Conservation (phyloP, 2,113 vertebrate species). For the Calyptommatus sinebrachiatus region DNA sequence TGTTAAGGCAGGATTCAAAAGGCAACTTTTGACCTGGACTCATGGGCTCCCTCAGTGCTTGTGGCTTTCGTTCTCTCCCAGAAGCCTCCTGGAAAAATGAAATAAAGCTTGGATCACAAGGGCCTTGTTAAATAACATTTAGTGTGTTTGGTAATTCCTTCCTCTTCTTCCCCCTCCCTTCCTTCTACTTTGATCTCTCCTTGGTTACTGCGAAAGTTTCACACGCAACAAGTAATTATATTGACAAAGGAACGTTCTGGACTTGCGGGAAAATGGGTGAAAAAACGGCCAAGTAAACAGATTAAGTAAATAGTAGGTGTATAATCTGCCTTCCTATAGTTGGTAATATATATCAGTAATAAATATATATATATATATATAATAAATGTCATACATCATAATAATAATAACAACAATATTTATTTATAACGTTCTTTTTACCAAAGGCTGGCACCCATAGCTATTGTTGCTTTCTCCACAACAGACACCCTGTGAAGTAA, state of each 20-base stretch:
- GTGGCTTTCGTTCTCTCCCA: background rate
- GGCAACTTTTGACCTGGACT: background rate
- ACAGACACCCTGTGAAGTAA: no score
- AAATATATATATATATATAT: no score
- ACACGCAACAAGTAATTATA: background rate
- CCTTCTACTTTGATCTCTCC: background rate
- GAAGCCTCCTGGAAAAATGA: background rate
- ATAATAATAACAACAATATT: no score
- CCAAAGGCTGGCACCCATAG: no score
- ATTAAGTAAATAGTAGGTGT: background rate
- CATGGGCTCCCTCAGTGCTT: background rate
- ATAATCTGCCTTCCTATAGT: background rate
- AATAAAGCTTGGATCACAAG: background rate
- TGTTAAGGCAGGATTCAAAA: slow-evolving; percentile 9
- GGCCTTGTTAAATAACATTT: background rate
- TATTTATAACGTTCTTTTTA: no score
- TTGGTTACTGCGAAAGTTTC: background rate
- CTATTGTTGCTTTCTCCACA: no score
- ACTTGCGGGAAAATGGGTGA: background rate
- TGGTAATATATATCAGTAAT: background rate
- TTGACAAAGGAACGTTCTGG: background rate
- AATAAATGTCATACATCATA: no score
- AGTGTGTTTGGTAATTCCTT: background rate
- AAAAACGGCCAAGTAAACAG: background rate
- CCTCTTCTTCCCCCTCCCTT: no score